Base-by-base conservation (phyloP, 1,140 invertebrate genomes). In the Brachionus manjavacas region DNA sequence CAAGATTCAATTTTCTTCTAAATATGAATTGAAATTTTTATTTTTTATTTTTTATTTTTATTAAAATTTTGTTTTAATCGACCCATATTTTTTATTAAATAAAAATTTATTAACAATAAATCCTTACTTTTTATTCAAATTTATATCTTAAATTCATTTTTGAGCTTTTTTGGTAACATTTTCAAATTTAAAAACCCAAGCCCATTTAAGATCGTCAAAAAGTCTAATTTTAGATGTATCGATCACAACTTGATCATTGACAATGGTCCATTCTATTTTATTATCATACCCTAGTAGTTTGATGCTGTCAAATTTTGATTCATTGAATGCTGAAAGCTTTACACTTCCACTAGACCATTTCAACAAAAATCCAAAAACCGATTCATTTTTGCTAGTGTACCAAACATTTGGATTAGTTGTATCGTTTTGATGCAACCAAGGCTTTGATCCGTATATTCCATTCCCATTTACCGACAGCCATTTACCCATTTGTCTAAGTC, bases 401-500 rank as follows among this genome's bases (percentile, higher is more conserved):
- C 83, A 84, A 14, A 84, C 83, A 84, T 84, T 16, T 28, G 66
- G 39, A 64, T 64, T 84, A 39, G 60, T 60, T n/a, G 83, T 84
- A 43, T 84, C 83, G 66, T 74, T 84, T 60, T 84, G 83, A 74
- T 60, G 74, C 8, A 74, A 20, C 83, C 83, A 84, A 41, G 83
- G 83, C 68, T 49, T 91, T 0, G 92, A 93, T 14, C 90, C 90
- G 87, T 96, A 98, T 86, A 98, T 95, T 0, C 94, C 94, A 88
- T 96, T 94, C 4, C 95, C 95, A 88, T 97, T 97, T 1, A 94
- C 88, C 9, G 90, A 86, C 6, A 98, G 88, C 95, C 95, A 97
- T n/a, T 88, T 85, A 49, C 93, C 93, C 25, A 92, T 79, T 85
- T 92, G 88, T 2, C 91, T 87, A 0, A 98, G 90, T 85, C 95